Percentiles rank a stretch among this genome's conserved stretches.
Evolutionary conservation across 2,888 invertebrate genomes (phyloP).

Genomic region (Mimachlamys varia): DNA sequence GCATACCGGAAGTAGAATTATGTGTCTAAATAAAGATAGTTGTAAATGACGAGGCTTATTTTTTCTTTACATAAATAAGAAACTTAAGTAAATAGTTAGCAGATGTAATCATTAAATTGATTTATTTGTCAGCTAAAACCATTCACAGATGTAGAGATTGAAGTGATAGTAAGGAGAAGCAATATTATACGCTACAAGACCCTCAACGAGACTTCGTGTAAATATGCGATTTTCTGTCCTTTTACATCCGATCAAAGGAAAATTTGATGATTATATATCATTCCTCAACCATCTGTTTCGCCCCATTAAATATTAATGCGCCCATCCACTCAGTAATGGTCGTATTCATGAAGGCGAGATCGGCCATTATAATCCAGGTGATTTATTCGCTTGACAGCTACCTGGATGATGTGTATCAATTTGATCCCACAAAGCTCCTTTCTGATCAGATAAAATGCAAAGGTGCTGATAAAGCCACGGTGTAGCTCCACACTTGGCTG

Average conservation of each 20-base stretch:
- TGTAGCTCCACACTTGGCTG: not conserved
- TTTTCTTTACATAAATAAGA: conserved; percentile 8
- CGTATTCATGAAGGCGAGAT: conserved; percentile 39
- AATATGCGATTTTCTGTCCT: conserved; percentile 39
- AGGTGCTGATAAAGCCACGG: conserved; percentile 21
- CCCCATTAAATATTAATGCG: conserved; percentile 41
- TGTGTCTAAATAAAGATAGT: conserved; percentile 10
- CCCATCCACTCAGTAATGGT: conserved; percentile 36
- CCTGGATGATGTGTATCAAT: conserved; percentile 40
- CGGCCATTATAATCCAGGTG: conserved; percentile 38
- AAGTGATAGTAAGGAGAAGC: not conserved
- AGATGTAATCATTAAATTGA: conserved; percentile 38
- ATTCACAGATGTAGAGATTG: conserved; percentile 23
- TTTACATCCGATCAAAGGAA: conserved; percentile 36
- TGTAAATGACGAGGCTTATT: conserved; percentile 33
- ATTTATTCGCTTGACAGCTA: conserved; percentile 40
- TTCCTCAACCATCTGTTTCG: conserved; percentile 41
- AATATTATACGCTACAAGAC: conserved; percentile 31
- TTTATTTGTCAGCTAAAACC: conserved; percentile 37
- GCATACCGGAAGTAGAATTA: conserved; percentile 13
- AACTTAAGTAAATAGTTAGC: conserved; percentile 32
- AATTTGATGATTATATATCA: conserved; percentile 39
- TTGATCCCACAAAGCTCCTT: conserved; percentile 37
- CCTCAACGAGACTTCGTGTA: conserved; percentile 28
- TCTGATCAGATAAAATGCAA: conserved; percentile 36